Evolutionary conservation across 2,113 vertebrate species (phyloP).

Genomic region (Pitta sordida): DNA sequence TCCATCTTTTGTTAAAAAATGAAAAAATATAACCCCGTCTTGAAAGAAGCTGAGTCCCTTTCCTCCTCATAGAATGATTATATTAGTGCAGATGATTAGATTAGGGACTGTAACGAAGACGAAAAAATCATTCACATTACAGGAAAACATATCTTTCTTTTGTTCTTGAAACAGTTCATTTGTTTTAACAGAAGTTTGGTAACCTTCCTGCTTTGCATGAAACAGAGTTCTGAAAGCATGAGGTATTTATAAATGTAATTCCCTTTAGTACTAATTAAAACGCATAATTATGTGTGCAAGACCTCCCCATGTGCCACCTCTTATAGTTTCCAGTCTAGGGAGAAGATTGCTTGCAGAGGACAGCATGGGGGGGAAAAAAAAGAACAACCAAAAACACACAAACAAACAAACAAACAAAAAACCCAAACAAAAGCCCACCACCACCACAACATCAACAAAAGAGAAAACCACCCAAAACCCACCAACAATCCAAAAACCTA

Average conservation of each 20-base stretch:
- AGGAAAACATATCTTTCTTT: not conserved
- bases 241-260: slow-evolving; percentile 15
- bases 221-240: not conserved
- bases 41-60: not conserved
- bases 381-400: not conserved
- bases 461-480: no score
- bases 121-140: not conserved
- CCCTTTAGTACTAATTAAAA: slow-evolving; percentile 53
- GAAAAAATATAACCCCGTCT: not conserved
- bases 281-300: not conserved
- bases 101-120: not conserved
- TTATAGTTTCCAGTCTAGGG: slow-evolving; percentile 22
- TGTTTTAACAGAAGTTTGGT: not conserved
- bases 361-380: not conserved
- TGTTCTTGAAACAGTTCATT: not conserved
- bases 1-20: not conserved
- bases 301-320: slow-evolving; percentile 8
- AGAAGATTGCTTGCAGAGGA: not conserved
- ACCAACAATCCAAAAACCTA: not conserved
- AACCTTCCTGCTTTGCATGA: not conserved
- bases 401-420: not conserved
- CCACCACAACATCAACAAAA: no score
- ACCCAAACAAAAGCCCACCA: not conserved
- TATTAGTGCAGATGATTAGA: not conserved
- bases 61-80: not conserved